Base-by-base conservation (phyloP, 2,888 invertebrate genomes). In the Tryphoninae sp. region DNA sequence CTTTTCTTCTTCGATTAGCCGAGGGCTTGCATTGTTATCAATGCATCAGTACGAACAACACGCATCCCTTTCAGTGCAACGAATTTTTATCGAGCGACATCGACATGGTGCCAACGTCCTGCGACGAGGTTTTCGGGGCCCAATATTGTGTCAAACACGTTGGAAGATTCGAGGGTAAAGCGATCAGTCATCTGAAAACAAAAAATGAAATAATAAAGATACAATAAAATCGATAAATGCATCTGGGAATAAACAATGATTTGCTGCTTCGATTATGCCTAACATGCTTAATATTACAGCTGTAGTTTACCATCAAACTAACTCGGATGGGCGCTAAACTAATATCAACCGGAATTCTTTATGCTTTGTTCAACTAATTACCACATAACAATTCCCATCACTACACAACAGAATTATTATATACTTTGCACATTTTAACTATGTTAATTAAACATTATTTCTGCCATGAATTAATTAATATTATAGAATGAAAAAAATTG, bases 101-200 rank as follows among this genome's bases (percentile, higher is more conserved):
- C 87, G 95, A 95, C 89, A 93, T 97, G 86, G 89, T 92, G 88
- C 95, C 95, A 72, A 94, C 93, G 86, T 94, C 96, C 87, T 98
- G 98, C 92, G 94, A 95, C 84, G 93, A 94, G 80, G 96, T 98
- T 81, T 97, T 96, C 91, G 95, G 95, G 85, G 98, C 98, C 16
- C 94, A 95, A 88, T 98, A 95, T 92, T 99, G 99, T 92, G 95
- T 99, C 86, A 99, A 99, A 93, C 97, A 97, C 89, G 96, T 97
- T 81, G 98, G 98, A 84, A 94, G 98, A 90, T 97, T 94, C 88
- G 97, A 97, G 96, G 97, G 97, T 96, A 93, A 93, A 92, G 84
- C 13, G 11, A 9, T 65, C 23, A 45, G 58, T 22, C 53, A 68
- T 53, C 19, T 64, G 61, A 49, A 58, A 19, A 19, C 19, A 19